Percentiles rank a stretch among this genome's conserved stretches.
These are phyloP conservation scores for Euspilapteryx auroguttella DNA, from an alignment of 2,888 invertebrate species.

Conservation along the genomic window DNA sequence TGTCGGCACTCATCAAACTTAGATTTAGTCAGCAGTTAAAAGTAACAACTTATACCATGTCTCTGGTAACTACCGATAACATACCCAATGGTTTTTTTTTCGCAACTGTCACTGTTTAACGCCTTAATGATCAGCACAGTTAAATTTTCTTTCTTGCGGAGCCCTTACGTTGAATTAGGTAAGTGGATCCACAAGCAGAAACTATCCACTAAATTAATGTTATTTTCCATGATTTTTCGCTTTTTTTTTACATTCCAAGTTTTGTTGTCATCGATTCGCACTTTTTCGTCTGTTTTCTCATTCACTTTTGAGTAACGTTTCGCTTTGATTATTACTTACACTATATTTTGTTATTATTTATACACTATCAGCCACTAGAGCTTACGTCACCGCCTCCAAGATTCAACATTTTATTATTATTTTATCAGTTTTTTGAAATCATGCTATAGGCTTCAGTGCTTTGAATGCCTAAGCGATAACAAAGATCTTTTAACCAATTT, in stretches of 20 bases:
- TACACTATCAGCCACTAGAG: conserved; percentile 20
- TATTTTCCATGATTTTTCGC: conserved; percentile 30
- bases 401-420: conserved; percentile 8
- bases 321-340: conserved; percentile 54
- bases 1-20: no score
- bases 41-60: no score
- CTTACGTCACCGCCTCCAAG: conserved; percentile 23
- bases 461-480: no score
- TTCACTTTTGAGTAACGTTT: conserved; percentile 54
- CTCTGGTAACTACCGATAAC: no score
- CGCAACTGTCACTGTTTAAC: conserved; percentile 27
- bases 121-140: conserved; percentile 48
- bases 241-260: conserved; percentile 24
- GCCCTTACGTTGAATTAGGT: conserved; percentile 59
- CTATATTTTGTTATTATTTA: conserved; percentile 24
- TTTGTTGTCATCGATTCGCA: conserved; percentile 30
- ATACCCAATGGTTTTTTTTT: no score
- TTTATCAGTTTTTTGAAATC: conserved; percentile 7
- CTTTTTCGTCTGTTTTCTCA: conserved; percentile 21
- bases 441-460: conserved; percentile 28
- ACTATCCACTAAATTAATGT: conserved; percentile 23
- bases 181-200: conserved; percentile 48
- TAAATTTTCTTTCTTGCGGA: conserved; percentile 61
- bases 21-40: no score
- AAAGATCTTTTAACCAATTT: no score